phyloP scores from a whole-genome alignment of 2,113 vertebrate genomes.

The Corythoichthys haematopterus region DNA sequence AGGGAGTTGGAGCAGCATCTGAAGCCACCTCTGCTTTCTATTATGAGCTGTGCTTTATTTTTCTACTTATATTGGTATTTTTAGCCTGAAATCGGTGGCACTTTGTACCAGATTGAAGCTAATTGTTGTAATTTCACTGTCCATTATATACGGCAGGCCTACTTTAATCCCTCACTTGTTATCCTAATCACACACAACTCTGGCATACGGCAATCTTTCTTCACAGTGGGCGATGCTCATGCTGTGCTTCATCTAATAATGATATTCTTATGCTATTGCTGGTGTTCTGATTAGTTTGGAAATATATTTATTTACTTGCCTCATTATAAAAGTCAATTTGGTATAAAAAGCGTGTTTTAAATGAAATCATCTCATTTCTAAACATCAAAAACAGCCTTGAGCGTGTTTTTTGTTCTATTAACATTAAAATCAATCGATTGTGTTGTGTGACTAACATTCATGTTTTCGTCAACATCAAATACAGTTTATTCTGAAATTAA shows the following conservation, averaged over 20 bases:
- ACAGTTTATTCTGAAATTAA: too few relatives aligned
- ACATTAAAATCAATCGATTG: neutral
- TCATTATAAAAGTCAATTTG: neutral
- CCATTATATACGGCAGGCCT: neutral
- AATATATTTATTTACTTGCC: conserved; percentile 16
- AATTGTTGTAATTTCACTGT: conserved; percentile 1
- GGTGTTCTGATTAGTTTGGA: conserved; percentile 46
- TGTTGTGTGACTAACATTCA: neutral
- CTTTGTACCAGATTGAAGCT: neutral
- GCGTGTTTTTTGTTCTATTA: neutral
- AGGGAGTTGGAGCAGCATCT: too few relatives aligned
- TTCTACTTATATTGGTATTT: neutral
- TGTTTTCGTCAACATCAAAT: neutral
- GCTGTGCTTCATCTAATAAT: conserved; percentile 34
- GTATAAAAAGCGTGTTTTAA: too few relatives aligned
- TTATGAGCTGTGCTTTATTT: neutral
- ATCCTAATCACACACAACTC: neutral
- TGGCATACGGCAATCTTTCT: conserved; percentile 13
- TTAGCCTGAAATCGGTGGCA: neutral
- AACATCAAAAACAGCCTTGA: neutral
- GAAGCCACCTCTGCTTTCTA: neutral
- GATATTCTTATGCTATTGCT: conserved; percentile 35
- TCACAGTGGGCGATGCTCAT: conserved; percentile 29
- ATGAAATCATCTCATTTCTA: neutral
- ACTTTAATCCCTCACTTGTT: neutral